Evolutionary conservation across 2,797 vertebrate genomes (phyloP), one percentile per base, ranked within the genome.

Genomic region (Garrulus glandarius): DNA sequence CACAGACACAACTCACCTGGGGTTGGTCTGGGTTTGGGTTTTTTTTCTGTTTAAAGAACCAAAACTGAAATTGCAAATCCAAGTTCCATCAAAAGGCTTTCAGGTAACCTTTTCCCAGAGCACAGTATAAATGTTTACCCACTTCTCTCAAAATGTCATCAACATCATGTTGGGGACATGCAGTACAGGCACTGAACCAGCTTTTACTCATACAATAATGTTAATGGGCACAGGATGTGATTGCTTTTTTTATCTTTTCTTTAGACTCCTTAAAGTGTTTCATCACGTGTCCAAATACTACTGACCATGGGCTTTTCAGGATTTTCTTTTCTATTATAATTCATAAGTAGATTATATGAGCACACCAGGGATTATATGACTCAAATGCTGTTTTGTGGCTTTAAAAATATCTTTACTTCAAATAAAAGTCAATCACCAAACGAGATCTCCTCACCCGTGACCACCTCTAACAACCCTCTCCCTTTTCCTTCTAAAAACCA

Each of bases 281-380:
- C 34, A 78, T 78, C 71, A 89, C 67, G 26, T 49, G 36, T 44
- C 80, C 60, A 89, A 80, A 63, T 67, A 63, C 92, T 96, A 96
- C 87, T 85, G 84, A 95, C 61, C 32, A 85, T 60, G 52, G 36
- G 29, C 34, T 74, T 95, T 70, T 15, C 0, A 4, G 41, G 46
- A 50, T 72, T 49, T 60, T 59, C 20, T 11, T 59, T 69, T 82
- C 46, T 27, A 86, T 84, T 57, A 13, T 72, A 81, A 94, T 91
- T 96, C 49, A 57, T 94, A 97, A 91, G 47, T 56, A 91, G 12
- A 30, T 95, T 96, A 94, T 91, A 84, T 49, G 93, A 79, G 55
- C 91, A 95, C 56, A 72, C 17, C 18, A 71, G 55, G 29, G 26
- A 91, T 93, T 93, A 84, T 44, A 59, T 8, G 5, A 92, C 46